Evolutionary conservation across 2,797 vertebrate species (phyloP).

Genomic region (Crossoptilon crossoptilon): DNA sequence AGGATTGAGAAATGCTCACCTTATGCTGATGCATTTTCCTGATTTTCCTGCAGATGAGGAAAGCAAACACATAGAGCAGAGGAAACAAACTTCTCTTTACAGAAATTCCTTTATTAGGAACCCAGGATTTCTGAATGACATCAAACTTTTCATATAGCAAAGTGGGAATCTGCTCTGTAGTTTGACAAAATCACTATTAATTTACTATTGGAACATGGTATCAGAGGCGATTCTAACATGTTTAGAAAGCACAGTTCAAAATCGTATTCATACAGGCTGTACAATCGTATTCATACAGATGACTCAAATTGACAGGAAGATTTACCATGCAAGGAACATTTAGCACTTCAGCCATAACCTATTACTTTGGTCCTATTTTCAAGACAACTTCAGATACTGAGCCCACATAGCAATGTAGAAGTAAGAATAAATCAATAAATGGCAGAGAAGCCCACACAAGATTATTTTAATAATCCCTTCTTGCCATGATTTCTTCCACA

Average conservation of each 20-base stretch:
- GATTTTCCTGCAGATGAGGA: background rate
- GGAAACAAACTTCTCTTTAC: background rate
- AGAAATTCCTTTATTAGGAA: background rate
- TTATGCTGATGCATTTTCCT: background rate
- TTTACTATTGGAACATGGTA: background rate
- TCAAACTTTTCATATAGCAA: background rate
- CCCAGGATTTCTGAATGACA: accelerated
- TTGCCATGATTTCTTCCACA: background rate
- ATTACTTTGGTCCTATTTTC: background rate
- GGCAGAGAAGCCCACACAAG: background rate
- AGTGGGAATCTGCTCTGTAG: background rate
- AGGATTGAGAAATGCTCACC: background rate
- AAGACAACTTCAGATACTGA: background rate
- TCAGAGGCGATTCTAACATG: no score
- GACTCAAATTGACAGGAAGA: background rate
- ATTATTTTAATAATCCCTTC: background rate
- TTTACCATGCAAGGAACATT: background rate
- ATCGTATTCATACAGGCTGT: background rate
- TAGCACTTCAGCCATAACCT: background rate
- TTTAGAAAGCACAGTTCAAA: background rate
- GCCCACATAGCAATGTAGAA: background rate
- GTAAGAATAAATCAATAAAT: background rate
- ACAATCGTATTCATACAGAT: background rate
- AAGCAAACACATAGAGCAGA: background rate
- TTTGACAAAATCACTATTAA: background rate